Evolutionary conservation across 2,888 invertebrate genomes (phyloP), one percentile per base, ranked within the genome.

Genomic region (Drosophila vallismaia): DNA sequence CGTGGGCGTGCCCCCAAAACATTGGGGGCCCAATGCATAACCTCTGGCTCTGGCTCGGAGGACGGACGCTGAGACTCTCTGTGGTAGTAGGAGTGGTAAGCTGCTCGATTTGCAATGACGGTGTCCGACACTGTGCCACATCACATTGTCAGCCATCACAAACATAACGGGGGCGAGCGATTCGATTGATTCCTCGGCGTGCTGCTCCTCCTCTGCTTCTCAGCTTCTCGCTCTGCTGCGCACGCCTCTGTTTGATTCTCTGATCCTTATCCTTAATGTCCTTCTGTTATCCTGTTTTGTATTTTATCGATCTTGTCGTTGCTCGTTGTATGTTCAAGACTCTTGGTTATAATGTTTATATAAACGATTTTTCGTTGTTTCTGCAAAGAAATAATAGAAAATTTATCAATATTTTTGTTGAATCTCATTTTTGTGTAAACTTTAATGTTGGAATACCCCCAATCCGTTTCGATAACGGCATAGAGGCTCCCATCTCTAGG

Each of bases 61-160:
- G 75, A 55, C 89, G 67, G 77, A 75, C 70, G 74, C 60, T 64
- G 87, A 71, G 76, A 48, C 62, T 62, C 53, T 51, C 12, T 31
- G 51, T 60, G 55, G 53, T 86, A 86, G 74, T 75, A 77, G 82
- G 19, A 19, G 19, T 19, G 19, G 19, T 77, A 77, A 76, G 74
- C 79, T 19, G 86, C 83, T 88, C 74, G 82, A 78, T 77, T 83
- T 77, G 69, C 78, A 79, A 71, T 58, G 71, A 83, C 80, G 84
- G 75, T 87, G 78, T 85, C 75, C 86, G 86, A 87, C 88, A 87
- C 83, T 90, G 77, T 85, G 80, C 86, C 86, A 88, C 89, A 90
- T 90, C 91, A 91, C 91, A 91, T 91, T 91, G 88, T 91, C 84
- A 89, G 91, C 92, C 92, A 92, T 92, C 82, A 91, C 89, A 83